A percentile compares a stretch with the other conserved stretches of the same genome.
Conservation (phyloP, 2,888 invertebrate genomes). For the Drosophila subsilvestris region DNA sequence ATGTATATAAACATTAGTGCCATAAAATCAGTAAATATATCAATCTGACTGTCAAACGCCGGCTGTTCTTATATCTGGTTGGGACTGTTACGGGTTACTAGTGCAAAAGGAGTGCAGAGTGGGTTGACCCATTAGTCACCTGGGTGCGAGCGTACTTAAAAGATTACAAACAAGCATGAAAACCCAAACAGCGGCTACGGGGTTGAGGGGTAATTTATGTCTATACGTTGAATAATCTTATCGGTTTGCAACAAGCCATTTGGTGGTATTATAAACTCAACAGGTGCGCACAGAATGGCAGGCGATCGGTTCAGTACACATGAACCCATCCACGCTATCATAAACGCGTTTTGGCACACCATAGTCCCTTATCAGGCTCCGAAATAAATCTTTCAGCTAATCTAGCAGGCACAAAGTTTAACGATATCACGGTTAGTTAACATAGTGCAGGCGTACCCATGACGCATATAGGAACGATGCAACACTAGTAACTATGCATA, state of each 20-base stretch:
- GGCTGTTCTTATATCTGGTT: conserved; percentile 29
- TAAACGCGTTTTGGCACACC: conserved; percentile 41
- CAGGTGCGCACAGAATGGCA: conserved; percentile 61
- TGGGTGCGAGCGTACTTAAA: conserved; percentile 53
- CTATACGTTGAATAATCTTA: conserved; percentile 65
- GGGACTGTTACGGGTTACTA: not conserved
- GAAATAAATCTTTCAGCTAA: conserved; percentile 60
- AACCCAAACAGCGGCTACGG: conserved; percentile 25
- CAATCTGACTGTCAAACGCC: conserved; percentile 49
- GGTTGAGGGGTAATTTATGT: conserved; percentile 56
- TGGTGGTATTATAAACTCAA: conserved; percentile 55
- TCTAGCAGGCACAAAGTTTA: conserved; percentile 50
- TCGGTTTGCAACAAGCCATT: conserved; percentile 57
- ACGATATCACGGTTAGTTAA: conserved; percentile 42
- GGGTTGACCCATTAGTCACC: conserved; percentile 46
- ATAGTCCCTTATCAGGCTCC: conserved; percentile 55
- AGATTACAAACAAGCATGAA: conserved; percentile 24
- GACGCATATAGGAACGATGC: conserved; percentile 31
- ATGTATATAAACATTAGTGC: conserved; percentile 76
- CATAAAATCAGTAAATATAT: conserved; percentile 70
- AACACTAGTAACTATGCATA: conserved; percentile 17
- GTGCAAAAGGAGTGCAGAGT: not conserved
- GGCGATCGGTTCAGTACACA: conserved; percentile 44
- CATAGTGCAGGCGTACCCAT: conserved; percentile 58
- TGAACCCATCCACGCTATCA: conserved; percentile 8